A percentile compares a stretch with the other conserved stretches of the same genome.
phyloP scores from a whole-genome alignment of 2,113 vertebrate genomes.

The Trogon surrucura region DNA sequence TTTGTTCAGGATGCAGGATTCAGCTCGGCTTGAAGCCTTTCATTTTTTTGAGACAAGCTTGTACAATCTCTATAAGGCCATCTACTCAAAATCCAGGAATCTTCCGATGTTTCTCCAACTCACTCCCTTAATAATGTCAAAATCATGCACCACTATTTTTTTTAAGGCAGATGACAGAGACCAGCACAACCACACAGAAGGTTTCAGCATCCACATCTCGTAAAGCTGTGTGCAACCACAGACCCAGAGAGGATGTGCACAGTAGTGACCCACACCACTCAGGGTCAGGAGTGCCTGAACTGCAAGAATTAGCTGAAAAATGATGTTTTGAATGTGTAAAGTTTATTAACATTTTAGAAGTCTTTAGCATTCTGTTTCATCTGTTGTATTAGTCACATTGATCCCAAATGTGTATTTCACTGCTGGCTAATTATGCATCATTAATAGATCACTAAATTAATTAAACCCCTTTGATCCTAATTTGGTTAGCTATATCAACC shows the following conservation, averaged over 20 bases:
- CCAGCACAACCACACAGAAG: background rate
- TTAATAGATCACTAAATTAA: background rate
- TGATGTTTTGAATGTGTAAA: background rate
- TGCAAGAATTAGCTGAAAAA: background rate
- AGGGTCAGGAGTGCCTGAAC: rapidly evolving
- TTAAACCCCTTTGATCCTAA: slow-evolving; percentile 4
- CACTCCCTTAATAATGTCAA: background rate
- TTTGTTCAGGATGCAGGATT: background rate
- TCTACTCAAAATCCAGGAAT: background rate
- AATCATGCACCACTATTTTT: rapidly evolving
- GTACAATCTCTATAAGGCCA: background rate
- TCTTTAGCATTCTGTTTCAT: slow-evolving; percentile 5
- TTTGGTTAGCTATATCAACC: background rate
- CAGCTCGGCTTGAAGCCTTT: background rate
- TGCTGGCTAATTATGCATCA: background rate
- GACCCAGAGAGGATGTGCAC: background rate
- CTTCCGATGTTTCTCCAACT: background rate
- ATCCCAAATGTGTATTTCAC: slow-evolving; percentile 29
- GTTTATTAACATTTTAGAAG: background rate
- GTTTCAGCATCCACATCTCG: background rate
- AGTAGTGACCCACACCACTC: background rate
- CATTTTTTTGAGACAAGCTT: background rate
- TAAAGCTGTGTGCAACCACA: background rate
- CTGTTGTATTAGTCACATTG: slow-evolving; percentile 19
- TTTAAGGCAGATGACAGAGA: background rate